Conservation (phyloP, 1,140 invertebrate species). For the Plodia interpunctella region DNA sequence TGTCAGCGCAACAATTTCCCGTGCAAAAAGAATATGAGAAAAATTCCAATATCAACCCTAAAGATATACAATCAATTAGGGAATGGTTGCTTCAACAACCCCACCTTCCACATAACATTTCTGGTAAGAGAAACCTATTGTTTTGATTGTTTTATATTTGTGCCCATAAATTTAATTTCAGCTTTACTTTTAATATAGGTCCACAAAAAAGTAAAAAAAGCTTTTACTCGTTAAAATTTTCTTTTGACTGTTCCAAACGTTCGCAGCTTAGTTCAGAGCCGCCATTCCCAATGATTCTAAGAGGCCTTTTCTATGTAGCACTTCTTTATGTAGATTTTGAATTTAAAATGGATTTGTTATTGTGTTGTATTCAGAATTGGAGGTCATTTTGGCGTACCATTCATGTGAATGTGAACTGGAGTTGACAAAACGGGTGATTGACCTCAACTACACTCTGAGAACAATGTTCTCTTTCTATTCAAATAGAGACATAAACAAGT, state of each 20-base stretch:
- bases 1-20: conserved; percentile 23
- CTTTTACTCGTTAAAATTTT: too few relatives aligned
- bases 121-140: conserved; percentile 33
- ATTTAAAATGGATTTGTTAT: not conserved
- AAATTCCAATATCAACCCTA: conserved; percentile 52
- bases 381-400: conserved; percentile 80
- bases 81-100: conserved; percentile 59
- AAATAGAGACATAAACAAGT: conserved; percentile 62
- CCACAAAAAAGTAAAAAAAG: too few relatives aligned
- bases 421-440: conserved; percentile 80
- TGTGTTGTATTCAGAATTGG: conserved; percentile 70
- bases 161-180: too few relatives aligned
- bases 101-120: conserved; percentile 57
- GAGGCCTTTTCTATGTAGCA: too few relatives aligned
- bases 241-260: too few relatives aligned
- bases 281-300: not conserved
- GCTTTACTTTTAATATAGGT: too few relatives aligned
- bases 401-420: conserved; percentile 81
- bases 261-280: too few relatives aligned
- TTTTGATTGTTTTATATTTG: not conserved
- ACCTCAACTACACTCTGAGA: conserved; percentile 80
- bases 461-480: conserved; percentile 57
- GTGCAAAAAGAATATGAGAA: conserved; percentile 60
- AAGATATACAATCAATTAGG: conserved; percentile 49
- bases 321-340: not conserved